phyloP scores from a whole-genome alignment of 2,113 vertebrate genomes.

The Piaya cayana region DNA sequence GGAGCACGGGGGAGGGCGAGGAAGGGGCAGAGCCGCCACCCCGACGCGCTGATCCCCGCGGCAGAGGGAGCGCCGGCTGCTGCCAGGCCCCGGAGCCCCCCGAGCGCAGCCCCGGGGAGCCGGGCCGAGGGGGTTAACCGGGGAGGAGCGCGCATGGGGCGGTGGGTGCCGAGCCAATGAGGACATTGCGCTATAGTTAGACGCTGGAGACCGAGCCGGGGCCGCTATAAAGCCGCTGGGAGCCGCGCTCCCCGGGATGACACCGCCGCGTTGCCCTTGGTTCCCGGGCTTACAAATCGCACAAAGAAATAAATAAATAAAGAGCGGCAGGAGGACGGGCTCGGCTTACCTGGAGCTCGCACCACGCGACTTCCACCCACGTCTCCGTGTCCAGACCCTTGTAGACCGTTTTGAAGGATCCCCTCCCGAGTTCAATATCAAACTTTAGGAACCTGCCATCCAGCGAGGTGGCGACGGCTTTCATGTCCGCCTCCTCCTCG shows the following conservation, averaged over 20 bases:
- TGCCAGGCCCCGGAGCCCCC: no score
- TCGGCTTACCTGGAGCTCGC: conserved; percentile 93
- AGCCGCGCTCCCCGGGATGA: conserved; percentile 9
- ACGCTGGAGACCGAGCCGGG: conserved; percentile 30
- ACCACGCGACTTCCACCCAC: conserved; percentile 99
- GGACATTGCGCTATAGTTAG: conserved; percentile 67
- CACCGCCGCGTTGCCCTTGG: neutral
- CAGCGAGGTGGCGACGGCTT: conserved; percentile 94
- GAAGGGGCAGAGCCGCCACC: no score
- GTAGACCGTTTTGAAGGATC: conserved; percentile 98
- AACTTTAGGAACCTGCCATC: conserved; percentile 98
- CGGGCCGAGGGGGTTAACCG: conserved; percentile 36
- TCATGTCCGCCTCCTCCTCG: conserved; percentile 91
- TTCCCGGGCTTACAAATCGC: neutral
- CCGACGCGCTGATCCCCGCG: rapidly evolving
- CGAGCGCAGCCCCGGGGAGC: no score
- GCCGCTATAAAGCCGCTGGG: conserved; percentile 49
- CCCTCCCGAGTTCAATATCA: conserved; percentile 95
- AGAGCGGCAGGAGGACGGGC: neutral
- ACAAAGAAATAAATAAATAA: no score
- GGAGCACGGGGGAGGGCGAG: neutral
- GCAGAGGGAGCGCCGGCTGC: neutral
- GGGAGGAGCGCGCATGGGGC: conserved; percentile 61
- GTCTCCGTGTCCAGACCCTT: conserved; percentile 98
- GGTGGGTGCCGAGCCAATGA: conserved; percentile 46